Conservation (phyloP, 2,888 invertebrate genomes). For the Tetanocera ferruginea region DNA sequence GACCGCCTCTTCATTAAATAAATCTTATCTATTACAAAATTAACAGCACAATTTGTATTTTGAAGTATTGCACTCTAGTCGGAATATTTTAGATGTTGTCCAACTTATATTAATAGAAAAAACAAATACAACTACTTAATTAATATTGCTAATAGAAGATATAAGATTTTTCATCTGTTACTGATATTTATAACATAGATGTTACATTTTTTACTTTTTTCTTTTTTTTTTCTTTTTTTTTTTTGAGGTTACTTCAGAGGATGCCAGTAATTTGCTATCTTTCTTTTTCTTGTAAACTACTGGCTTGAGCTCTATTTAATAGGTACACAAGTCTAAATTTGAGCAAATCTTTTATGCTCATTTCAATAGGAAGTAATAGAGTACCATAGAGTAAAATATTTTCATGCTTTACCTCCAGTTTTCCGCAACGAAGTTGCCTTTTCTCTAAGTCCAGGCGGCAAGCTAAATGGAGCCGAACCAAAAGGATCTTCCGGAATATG, state of each 20-base stretch:
- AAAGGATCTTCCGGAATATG: constrained; percentile 80
- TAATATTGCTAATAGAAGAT: too few species aligned
- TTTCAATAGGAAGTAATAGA: constrained; percentile 22
- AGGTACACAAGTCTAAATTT: constrained; percentile 7
- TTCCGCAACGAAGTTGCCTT: constrained; percentile 68
- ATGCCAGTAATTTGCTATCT: too few species aligned
- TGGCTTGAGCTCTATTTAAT: constrained; percentile 1
- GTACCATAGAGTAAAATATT: constrained; percentile 50
- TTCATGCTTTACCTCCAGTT: constrained; percentile 71
- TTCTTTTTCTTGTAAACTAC: neutral
- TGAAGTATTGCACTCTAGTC: too few species aligned
- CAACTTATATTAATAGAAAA: too few species aligned
- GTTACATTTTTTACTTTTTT: neutral
- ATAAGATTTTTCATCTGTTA: too few species aligned
- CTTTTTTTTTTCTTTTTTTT: neutral
- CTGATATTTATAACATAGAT: neutral
- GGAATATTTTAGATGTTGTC: too few species aligned
- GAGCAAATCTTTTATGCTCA: neutral
- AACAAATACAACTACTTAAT: too few species aligned
- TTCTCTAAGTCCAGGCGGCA: constrained; percentile 73
- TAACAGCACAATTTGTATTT: too few species aligned
- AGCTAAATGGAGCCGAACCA: constrained; percentile 85
- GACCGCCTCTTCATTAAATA: too few species aligned
- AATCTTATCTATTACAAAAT: too few species aligned
- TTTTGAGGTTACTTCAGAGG: too few species aligned